Evolutionary conservation across 2,113 vertebrate species (phyloP), one percentile per base, ranked within the genome.

Genomic region (Spizaetus ornatus): DNA sequence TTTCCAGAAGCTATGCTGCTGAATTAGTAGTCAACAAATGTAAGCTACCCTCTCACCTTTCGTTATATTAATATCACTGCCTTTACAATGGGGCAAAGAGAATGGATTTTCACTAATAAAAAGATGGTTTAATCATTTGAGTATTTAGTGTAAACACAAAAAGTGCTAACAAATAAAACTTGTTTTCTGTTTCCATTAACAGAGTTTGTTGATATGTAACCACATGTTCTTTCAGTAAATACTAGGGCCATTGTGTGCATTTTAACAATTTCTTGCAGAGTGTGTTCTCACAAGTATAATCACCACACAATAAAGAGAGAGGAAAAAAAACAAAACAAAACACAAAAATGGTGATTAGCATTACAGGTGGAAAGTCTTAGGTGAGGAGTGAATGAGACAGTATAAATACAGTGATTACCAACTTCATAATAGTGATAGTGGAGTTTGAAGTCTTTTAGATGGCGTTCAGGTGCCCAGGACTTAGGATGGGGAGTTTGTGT

Each of bases 21-120:
- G 89, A 93, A 94, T 97, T 95, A 87, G 61, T 87, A 96, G 77
- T 79, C 88, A 84, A 85, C 70, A 84, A 56, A 95, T 4, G 6
- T 43, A 93, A 90, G n/a, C 29, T 88, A 59, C 34, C 22, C 13
- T 82, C 43, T 79, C 83, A 93, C 65, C 77, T 96, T 95, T 84
- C 31, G 7, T 79, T 92, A 13, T 86, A 90, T 84, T 78, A 43
- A 47, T 82, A 93, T 65, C 45, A 29, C 45, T 72, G 17, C 71
- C 43, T 89, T 82, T 82, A 79, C 53, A 81, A 58, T 16, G 12
- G 22, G 13, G 3, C 12, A 50, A 91, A 63, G 36, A 65, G 25
- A 90, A 85, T 66, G 36, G n/a, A 82, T 92, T 93, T 94, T 65
- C 53, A 70, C 34, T 91, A 61, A 43, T 32, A 48, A 93, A 92